Evolutionary conservation across 2,888 invertebrate species (phyloP), one percentile per base, ranked within the genome.

Genomic region (Drosophila mercatorum): DNA sequence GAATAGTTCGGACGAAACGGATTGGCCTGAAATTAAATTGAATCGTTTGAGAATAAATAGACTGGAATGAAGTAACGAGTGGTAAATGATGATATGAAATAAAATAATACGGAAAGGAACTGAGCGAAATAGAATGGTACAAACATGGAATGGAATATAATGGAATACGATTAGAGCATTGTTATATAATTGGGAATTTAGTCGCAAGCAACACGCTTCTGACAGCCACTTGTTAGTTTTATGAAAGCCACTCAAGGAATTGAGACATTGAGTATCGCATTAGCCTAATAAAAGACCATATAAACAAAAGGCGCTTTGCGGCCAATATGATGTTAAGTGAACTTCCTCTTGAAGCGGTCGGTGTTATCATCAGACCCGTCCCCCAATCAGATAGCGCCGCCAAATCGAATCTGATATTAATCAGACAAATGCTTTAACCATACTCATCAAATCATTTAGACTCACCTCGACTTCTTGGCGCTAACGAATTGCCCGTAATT

Each of bases 401-500:
- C 38, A 17, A 36, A 47, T 49, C 14, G 41, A 28, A 41, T 14
- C 28, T 46, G 34, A 28, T 34, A 64, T 51, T 55, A 68, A 60
- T 67, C 78, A 60, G 56, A 59, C 51, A 46, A 41, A 34, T 40
- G 43, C 38, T 49, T 47, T 22, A 38, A 36, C 46, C 36, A 69
- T 28, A 11, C 56, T 40, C 63, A 41, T 28, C 85, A 72, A 85
- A 88, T 80, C 81, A 83, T 72, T 83, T 73, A 65, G 58, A 14
- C 58, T 88, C 77, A 47, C 12, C 46, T 28, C 40, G 59, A 17
- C 22, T 43, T 41, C 38, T 40, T 40, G 59, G 43, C 41, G 41
- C 46, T 62, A 60, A 59, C 36, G 69, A 86, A 83, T 86, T 76
- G 61, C 60, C 40, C 68, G 17, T 71, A 78, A 84, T 88, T 81